Evolutionary conservation across 2,113 vertebrate genomes (phyloP).

Genomic region (Pipa parva): DNA sequence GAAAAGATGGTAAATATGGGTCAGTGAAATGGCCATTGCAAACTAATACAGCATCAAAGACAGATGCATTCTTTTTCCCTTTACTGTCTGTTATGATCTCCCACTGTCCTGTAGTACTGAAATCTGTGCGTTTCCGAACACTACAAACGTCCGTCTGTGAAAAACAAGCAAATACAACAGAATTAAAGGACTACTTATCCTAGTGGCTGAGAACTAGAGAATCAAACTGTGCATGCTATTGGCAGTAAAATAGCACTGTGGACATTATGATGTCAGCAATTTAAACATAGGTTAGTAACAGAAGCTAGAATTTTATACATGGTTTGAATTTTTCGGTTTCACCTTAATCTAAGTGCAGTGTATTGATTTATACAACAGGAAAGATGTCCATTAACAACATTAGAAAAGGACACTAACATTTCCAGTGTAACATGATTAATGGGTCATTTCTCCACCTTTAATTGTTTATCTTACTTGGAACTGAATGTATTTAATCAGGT

Average conservation of each 20-base stretch:
- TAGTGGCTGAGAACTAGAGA: not conserved
- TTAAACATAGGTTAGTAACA: not conserved
- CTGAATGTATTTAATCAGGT: constrained; percentile 66
- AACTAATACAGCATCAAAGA: constrained; percentile 83
- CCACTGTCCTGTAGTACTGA: constrained; percentile 78
- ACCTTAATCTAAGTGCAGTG: no score
- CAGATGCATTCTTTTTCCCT: constrained; percentile 46
- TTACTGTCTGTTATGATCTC: constrained; percentile 65
- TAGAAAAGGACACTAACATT: no score
- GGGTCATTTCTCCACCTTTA: not conserved
- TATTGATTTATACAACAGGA: no score
- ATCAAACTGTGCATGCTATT: not conserved
- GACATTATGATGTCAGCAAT: not conserved
- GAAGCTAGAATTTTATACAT: not conserved
- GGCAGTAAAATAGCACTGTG: no score
- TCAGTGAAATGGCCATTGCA: constrained; percentile 72
- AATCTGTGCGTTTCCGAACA: constrained; percentile 64
- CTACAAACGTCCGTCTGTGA: constrained; percentile 76
- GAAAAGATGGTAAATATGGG: constrained; percentile 69
- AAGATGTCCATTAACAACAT: no score
- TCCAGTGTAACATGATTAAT: no score
- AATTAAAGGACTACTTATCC: not conserved
- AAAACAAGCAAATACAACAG: constrained; percentile 28
- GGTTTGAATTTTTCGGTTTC: no score
- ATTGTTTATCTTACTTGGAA: constrained; percentile 65